Conservation (phyloP, 2,113 vertebrate genomes). For the Nerophis ophidion region DNA sequence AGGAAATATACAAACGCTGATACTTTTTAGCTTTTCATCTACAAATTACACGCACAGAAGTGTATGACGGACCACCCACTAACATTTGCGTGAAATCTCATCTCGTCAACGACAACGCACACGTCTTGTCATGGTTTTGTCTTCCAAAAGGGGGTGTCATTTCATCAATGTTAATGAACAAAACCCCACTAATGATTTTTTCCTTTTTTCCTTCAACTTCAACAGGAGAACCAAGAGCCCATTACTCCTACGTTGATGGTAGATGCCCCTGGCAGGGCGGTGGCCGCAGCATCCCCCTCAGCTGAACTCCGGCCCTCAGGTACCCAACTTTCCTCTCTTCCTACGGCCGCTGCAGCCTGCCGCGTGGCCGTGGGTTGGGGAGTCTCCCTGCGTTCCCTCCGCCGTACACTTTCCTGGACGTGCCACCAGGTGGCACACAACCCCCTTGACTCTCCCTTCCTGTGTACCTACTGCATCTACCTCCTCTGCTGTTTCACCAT, state of each 20-base stretch:
- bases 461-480: slow-evolving; percentile 79
- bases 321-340: slow-evolving; percentile 85
- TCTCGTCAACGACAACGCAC: no score
- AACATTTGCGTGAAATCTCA: no score
- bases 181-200: no score
- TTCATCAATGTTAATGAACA: no score
- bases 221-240: slow-evolving; percentile 76
- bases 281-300: slow-evolving; percentile 46
- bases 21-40: no score
- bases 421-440: slow-evolving; percentile 84
- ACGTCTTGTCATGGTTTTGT: no score
- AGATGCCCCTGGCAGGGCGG: slow-evolving; percentile 70
- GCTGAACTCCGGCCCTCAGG: slow-evolving; percentile 84
- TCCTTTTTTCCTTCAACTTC: background rate
- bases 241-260: slow-evolving; percentile 62
- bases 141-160: no score
- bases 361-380: slow-evolving; percentile 63
- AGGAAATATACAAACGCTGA: no score
- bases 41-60: no score
- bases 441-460: slow-evolving; percentile 87
- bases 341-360: slow-evolving; percentile 58
- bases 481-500: slow-evolving; percentile 78
- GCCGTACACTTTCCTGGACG: slow-evolving; percentile 76
- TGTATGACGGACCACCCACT: no score
- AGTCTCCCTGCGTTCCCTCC: slow-evolving; percentile 74